Base-by-base conservation (phyloP, 2,888 invertebrate genomes). In the Eustalomyia histrio region DNA sequence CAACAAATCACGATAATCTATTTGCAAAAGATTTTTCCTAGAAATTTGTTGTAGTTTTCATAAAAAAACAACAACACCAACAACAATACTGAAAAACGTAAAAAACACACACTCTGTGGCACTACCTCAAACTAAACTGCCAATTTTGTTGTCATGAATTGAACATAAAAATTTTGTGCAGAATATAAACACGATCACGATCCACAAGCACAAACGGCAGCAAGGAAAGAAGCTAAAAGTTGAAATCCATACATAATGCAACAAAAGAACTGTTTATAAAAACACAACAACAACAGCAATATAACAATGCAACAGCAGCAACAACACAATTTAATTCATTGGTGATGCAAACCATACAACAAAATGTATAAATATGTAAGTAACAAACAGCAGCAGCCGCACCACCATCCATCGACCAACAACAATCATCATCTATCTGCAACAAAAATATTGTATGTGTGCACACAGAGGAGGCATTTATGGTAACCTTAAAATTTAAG, bases 71-170 rank as follows among this genome's bases (percentile, higher is more conserved):
- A 16, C 6, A 21, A 39, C 60, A 39, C 2, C 6, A 61, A 21
- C 58, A 67, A 14, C 16, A 29, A 65, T n/a, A n/a, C n/a, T 10
- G 52, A 17, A 14, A 47, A 35, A 24, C 24, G 16, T 18, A 50
- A 18, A 33, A 35, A n/a, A 7, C 21, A 63, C 60, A 24, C 43
- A 67, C 43, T 29, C 29, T 39, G 67, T 69, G 52, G 71, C 69
- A 68, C 74, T 71, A 81, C 78, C 78, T 81, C 71, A 75, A 81
- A 78, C 75, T 67, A 78, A 81, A 78, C 81, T 81, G 81, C 78
- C 81, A 81, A 81, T 81, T 81, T 81, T 78, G 74, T 81, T 81
- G 81, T 81, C 81, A 81, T 81, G 81, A 81, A 81, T 75, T 81
- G 78, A 72, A 78, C 78, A 81, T 81, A 81, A 81, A 81, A 81